A percentile compares a stretch with the other conserved stretches of the same genome.
Conservation (phyloP, 1,140 invertebrate genomes). For the Tachypleus tridentatus region DNA sequence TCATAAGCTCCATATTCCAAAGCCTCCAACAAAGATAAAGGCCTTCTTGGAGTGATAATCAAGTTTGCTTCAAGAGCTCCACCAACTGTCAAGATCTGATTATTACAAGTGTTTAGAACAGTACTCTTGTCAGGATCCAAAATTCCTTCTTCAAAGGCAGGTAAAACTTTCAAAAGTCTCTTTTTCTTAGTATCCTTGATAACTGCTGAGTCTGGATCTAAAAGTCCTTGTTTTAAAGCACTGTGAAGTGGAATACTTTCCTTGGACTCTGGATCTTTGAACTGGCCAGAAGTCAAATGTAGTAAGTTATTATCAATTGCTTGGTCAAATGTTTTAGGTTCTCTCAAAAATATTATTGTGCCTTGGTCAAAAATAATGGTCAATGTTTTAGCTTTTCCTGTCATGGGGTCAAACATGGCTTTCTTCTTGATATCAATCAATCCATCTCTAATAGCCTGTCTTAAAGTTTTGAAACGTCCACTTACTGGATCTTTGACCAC, state of each 20-base stretch:
- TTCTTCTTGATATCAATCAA: constrained; percentile 52
- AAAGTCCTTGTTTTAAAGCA: constrained; percentile 66
- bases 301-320: constrained; percentile 59
- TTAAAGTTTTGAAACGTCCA: constrained; percentile 55
- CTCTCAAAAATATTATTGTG: constrained; percentile 49
- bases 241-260: constrained; percentile 62
- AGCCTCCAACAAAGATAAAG: constrained; percentile 32
- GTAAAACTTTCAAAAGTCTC: constrained; percentile 59
- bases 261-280: constrained; percentile 66
- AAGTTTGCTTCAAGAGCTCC: constrained; percentile 78
- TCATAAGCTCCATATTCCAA: constrained; percentile 47
- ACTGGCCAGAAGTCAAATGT: constrained; percentile 59
- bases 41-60: constrained; percentile 56
- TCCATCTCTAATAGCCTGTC: constrained; percentile 53
- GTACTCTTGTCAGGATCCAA: constrained; percentile 58
- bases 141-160: constrained; percentile 65
- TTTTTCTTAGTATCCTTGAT: constrained; percentile 62
- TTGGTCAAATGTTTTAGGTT: constrained; percentile 50
- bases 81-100: constrained; percentile 52
- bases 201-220: constrained; percentile 62
- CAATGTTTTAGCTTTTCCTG: constrained; percentile 47
- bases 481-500: constrained; percentile 50
- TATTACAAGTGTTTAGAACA: constrained; percentile 81
- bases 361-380: constrained; percentile 61
- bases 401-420: constrained; percentile 52